Percentiles rank a stretch among this genome's conserved stretches.
Evolutionary conservation across 2,888 invertebrate genomes (phyloP).

Genomic region (Molorchus minor): DNA sequence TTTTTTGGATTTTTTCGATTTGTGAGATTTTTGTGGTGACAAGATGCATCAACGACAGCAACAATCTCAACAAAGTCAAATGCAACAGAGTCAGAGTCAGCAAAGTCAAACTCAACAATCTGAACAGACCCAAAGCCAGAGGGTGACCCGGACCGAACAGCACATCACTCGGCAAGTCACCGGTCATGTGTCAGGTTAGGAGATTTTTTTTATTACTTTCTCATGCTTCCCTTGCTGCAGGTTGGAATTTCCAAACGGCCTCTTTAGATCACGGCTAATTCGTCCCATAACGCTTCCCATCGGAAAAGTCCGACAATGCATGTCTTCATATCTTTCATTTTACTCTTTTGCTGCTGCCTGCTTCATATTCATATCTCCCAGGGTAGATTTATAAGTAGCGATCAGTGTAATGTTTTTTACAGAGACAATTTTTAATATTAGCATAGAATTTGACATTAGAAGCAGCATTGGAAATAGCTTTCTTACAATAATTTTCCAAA

Average conservation of each 20-base stretch:
- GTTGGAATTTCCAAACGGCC: neutral
- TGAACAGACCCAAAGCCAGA: conserved; percentile 64
- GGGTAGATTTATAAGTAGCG: no score
- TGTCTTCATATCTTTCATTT: conserved; percentile 16
- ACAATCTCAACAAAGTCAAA: conserved; percentile 61
- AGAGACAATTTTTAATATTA: no score
- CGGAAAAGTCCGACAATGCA: conserved; percentile 8
- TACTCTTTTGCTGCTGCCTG: conserved; percentile 12
- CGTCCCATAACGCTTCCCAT: conserved; percentile 6
- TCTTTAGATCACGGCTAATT: neutral
- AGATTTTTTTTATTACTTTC: conserved; percentile 37
- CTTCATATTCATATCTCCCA: no score
- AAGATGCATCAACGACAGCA: conserved; percentile 82
- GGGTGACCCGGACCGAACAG: conserved; percentile 77
- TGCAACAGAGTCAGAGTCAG: conserved; percentile 60
- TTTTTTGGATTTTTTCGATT: conserved; percentile 48
- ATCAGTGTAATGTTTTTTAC: no score
- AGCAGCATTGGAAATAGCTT: no score
- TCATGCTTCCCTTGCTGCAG: conserved; percentile 23
- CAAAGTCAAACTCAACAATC: conserved; percentile 64
- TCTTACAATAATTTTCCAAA: no score
- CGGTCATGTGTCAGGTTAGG: conserved; percentile 73
- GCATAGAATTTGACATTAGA: no score
- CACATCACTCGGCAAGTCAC: conserved; percentile 82
- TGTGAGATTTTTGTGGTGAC: conserved; percentile 60